phyloP scores from a whole-genome alignment of 2,888 invertebrate genomes.

The Beris chalybata region DNA sequence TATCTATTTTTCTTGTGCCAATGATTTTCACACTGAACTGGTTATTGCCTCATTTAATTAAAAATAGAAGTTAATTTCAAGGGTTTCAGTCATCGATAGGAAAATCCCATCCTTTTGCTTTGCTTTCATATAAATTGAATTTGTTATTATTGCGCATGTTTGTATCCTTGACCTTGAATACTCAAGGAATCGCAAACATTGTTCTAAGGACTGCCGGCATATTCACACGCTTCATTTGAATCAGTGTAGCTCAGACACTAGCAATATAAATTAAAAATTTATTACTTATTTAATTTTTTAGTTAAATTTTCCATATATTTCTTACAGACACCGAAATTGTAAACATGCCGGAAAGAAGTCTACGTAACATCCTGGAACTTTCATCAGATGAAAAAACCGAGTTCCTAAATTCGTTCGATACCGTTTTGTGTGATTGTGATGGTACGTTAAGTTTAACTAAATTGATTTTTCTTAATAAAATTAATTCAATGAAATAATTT shows the following conservation, averaged over 20 bases:
- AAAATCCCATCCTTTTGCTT: background rate
- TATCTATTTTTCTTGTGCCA: too few species aligned
- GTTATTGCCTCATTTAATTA: too few species aligned
- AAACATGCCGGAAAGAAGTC: constrained; percentile 19
- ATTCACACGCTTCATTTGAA: too few species aligned
- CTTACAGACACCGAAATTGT: constrained; percentile 8
- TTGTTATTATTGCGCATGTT: background rate
- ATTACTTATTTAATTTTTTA: too few species aligned
- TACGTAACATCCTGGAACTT: constrained; percentile 46
- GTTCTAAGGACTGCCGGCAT: too few species aligned
- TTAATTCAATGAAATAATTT: constrained; percentile 23
- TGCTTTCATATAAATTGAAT: background rate
- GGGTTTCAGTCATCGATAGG: background rate
- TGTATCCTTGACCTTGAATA: too few species aligned
- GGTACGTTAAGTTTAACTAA: constrained; percentile 51
- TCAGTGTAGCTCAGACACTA: too few species aligned
- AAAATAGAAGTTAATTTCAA: too few species aligned
- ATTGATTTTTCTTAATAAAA: background rate
- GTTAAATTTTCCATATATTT: too few species aligned
- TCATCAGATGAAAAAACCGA: constrained; percentile 46
- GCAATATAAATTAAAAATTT: too few species aligned
- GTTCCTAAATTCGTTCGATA: constrained; percentile 60
- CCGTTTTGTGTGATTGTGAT: constrained; percentile 64
- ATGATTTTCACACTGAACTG: too few species aligned
- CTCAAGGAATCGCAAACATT: too few species aligned